A percentile compares a stretch with the other conserved stretches of the same genome.
Conservation (phyloP, 2,888 invertebrate genomes). For the Scaptodrosophila latifasciaeformis region DNA sequence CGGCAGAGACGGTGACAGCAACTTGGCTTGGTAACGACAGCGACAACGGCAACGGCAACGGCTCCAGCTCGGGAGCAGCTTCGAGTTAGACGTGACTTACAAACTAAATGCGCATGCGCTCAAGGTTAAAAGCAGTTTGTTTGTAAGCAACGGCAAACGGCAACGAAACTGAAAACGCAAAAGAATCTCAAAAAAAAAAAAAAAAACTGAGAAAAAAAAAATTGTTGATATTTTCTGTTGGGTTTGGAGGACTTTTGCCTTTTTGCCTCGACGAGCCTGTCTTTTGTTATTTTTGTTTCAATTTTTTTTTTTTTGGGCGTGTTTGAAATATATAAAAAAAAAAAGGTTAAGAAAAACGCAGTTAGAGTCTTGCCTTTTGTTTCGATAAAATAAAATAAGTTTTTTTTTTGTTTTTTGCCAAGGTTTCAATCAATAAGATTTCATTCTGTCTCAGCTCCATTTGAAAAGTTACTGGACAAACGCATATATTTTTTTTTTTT, state of each 20-base stretch:
- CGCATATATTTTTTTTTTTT: too few relatives aligned
- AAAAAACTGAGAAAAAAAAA: slow-evolving; percentile 54
- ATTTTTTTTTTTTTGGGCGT: slow-evolving; percentile 39
- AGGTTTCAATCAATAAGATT: too few relatives aligned
- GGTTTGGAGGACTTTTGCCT: slow-evolving; percentile 39
- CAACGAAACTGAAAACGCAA: slow-evolving; percentile 54
- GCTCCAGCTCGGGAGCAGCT: slow-evolving; percentile 22
- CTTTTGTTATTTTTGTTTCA: slow-evolving; percentile 3
- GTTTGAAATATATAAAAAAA: slow-evolving; percentile 46
- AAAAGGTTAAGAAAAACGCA: slow-evolving; percentile 32
- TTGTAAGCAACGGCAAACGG: slow-evolving; percentile 48
- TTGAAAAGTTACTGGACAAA: too few relatives aligned
- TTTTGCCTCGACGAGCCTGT: slow-evolving; percentile 32
- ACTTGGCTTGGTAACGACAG: too few relatives aligned
- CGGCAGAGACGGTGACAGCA: too few relatives aligned
- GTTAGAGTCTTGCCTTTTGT: slow-evolving; percentile 42
- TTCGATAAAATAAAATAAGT: slow-evolving; percentile 18
- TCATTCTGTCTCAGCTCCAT: too few relatives aligned
- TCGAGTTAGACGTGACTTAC: slow-evolving; percentile 73
- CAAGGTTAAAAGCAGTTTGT: slow-evolving; percentile 70
- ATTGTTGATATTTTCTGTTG: slow-evolving; percentile 25
- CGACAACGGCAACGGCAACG: slow-evolving; percentile 5
- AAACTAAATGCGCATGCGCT: slow-evolving; percentile 71
- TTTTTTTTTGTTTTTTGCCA: slow-evolving; percentile 31
- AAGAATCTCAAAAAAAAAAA: slow-evolving; percentile 11